Base-by-base conservation (phyloP, 2,797 vertebrate species). In the Paguma larvata region DNA sequence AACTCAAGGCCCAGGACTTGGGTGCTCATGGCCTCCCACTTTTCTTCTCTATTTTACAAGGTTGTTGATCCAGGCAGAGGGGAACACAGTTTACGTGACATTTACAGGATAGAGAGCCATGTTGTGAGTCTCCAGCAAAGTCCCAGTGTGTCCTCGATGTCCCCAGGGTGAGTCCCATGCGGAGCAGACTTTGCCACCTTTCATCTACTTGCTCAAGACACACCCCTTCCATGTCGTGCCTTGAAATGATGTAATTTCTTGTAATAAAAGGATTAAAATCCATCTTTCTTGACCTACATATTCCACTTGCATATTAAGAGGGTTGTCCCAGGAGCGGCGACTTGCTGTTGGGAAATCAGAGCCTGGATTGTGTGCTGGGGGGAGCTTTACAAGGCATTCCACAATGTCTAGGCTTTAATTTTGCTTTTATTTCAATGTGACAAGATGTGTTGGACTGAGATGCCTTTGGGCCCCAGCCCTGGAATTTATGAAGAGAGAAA, bases 351-450 rank as follows among this genome's bases (percentile, higher is more conserved):
- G 63, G 85, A 85, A 90, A 89, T 70, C 70, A 53, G 59, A 92
- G 88, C 44, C 41, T 80, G 38, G 41, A 15, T 46, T n/a, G 30
- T 83, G 67, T 77, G 51, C 67, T 51, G 30, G 41, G 41, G 41
- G 38, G 53, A 75, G 32, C 44, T 90, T 89, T 79, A 65, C 62
- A 53, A 96, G 93, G 62, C 65, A 15, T 97, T 92, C 75, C 23
- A 62, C 27, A 32, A 53, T 87, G 77, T 80, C 68, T 77, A 15
- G 48, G 70, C 59, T 96, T 97, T 72, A 34, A 48, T 85, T 95
- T 93, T 92, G 97, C 82, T 85, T 86, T 91, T 89, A 83, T 84
- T 90, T 95, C 18, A 3, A 75, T 84, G 63, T 89, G 97, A 95
- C 67, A 92, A 89, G 95, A 79, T 13, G 13, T 68, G 11, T 34